These are phyloP conservation scores for Drosophila aff. DNA, from an alignment of 1,140 invertebrate species.

Conservation along the genomic window DNA sequence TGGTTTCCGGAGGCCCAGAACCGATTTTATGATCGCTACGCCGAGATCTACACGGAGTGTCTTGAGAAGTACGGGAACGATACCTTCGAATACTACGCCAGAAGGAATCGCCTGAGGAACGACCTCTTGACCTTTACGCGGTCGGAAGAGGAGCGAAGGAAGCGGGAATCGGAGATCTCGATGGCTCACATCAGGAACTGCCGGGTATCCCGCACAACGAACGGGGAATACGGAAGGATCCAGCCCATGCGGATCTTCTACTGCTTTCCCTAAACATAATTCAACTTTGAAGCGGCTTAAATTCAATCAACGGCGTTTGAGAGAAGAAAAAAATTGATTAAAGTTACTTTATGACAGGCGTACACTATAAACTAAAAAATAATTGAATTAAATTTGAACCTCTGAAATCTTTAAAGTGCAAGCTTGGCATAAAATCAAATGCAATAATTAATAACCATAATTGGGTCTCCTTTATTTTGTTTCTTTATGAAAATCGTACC, in stretches of 20 bases:
- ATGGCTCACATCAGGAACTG: conserved; percentile 38
- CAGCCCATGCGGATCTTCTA: conserved; percentile 11
- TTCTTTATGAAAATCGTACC: no score
- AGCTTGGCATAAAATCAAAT: background rate
- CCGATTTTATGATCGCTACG: conserved; percentile 4
- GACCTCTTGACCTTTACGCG: background rate
- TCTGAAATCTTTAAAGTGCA: background rate
- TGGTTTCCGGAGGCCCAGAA: conserved; percentile 49
- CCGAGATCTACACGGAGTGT: conserved; percentile 44
- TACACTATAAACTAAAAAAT: background rate
- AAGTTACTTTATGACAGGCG: background rate
- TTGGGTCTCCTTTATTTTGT: background rate
- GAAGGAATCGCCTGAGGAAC: conserved; percentile 2
- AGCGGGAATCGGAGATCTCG: background rate
- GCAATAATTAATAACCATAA: background rate
- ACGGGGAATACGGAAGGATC: conserved; percentile 46
- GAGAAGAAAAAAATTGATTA: background rate
- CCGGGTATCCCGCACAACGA: conserved; percentile 25
- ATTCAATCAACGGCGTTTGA: background rate
- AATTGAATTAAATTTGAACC: background rate
- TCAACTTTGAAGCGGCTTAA: no score
- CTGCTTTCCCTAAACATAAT: conserved; percentile 2
- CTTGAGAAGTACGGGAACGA: conserved; percentile 31
- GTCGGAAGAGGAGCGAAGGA: background rate
- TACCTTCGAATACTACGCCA: conserved; percentile 39